These are phyloP conservation scores for Gymnocheta viridis DNA, from an alignment of 2,888 invertebrate species.

Conservation along the genomic window DNA sequence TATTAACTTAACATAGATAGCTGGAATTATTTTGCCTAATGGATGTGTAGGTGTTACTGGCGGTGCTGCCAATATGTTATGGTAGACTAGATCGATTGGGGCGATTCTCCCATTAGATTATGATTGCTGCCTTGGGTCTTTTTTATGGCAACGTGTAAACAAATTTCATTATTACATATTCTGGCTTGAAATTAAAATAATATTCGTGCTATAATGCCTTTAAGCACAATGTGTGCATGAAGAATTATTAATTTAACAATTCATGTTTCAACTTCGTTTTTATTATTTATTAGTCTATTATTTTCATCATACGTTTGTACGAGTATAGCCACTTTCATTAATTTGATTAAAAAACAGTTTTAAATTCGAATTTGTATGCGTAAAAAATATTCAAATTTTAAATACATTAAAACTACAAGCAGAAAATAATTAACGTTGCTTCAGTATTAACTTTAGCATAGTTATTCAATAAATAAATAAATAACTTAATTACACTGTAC, in stretches of 20 bases:
- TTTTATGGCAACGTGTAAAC: slow-evolving; percentile 18
- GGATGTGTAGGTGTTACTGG: background rate
- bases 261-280: slow-evolving; percentile 11
- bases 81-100: background rate
- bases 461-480: no score
- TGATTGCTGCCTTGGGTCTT: slow-evolving; percentile 15
- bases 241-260: slow-evolving; percentile 44
- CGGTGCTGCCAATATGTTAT: background rate
- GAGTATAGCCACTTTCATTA: background rate
- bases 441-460: no score
- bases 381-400: no score
- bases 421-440: no score
- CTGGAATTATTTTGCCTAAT: slow-evolving; percentile 21
- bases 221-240: slow-evolving; percentile 20
- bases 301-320: background rate
- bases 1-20: slow-evolving; percentile 32
- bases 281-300: slow-evolving; percentile 9
- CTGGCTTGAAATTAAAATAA: slow-evolving; percentile 25
- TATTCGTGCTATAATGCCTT: slow-evolving; percentile 27
- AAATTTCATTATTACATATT: slow-evolving; percentile 37
- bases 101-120: slow-evolving; percentile 15
- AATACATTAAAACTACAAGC: no score
- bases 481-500: no score
- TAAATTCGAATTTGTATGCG: no score
- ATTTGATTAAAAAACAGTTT: background rate